Conservation (phyloP, 2,113 vertebrate genomes). For the Oostethus manadensis region DNA sequence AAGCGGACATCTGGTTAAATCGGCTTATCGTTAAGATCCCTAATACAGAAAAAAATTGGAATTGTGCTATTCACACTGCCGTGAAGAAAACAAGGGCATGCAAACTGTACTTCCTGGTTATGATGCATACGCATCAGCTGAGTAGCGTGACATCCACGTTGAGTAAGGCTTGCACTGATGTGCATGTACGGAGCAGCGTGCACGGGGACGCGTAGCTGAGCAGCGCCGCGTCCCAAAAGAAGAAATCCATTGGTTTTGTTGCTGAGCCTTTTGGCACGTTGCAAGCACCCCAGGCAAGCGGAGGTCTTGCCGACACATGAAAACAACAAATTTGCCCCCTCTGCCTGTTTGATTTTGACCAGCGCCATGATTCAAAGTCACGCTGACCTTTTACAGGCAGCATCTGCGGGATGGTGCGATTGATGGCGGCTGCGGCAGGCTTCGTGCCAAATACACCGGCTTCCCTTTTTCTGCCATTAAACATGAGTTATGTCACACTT, state of each 20-base stretch:
- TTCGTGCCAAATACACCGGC: conserved; percentile 53
- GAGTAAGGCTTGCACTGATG: no score
- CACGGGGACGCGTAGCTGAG: background rate
- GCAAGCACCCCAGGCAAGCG: no score
- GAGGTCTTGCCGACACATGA: conserved; percentile 10
- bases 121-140: no score
- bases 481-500: conserved; percentile 68
- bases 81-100: no score
- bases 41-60: no score
- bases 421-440: conserved; percentile 57
- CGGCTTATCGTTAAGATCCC: no score
- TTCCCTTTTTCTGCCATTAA: conserved; percentile 71
- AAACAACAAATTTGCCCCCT: conserved; percentile 52
- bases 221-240: background rate
- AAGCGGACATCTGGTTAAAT: no score
- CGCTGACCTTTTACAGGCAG: conserved; percentile 68
- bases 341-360: conserved; percentile 51
- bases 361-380: conserved; percentile 67
- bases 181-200: no score
- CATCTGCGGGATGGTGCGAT: conserved; percentile 56
- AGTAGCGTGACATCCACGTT: no score
- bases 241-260: background rate
- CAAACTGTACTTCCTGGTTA: no score
- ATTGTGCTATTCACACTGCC: no score
- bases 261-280: background rate